Evolutionary conservation across 2,113 vertebrate species (phyloP), one percentile per base, ranked within the genome.

Genomic region (Peromyscus californicus): DNA sequence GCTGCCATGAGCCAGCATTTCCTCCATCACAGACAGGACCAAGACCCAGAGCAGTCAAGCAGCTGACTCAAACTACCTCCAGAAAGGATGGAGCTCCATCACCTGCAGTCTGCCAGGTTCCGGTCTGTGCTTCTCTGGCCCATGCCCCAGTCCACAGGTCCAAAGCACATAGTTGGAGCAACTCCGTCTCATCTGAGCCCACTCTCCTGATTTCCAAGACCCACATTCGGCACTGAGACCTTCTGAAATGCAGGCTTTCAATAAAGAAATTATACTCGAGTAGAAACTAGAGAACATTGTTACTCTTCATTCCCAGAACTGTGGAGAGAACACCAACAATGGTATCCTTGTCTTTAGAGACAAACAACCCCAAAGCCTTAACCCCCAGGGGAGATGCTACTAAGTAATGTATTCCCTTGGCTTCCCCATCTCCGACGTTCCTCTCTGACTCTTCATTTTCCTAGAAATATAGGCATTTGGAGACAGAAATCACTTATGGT

Each of bases 181-280:
- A 69, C 17, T 33, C 76, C 10, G 1, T 24, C n/a, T 80, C 88
- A 3, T 48, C 0, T 7, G 22, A 15, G 7, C 12, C 72, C 63
- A 65, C 76, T 48, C 39, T 95, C 48, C 89, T 72, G 65, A 79
- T 90, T 57, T 97, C 87, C 94, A 90, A 97, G 69, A 94, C 42
- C 2, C 83, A 88, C 39, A 75, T 97, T 90, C 95, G 78, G 86
- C 82, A 92, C 2, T 26, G 88, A 96, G 82, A 69, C 61, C 79
- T 97, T 97, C 89, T 93, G 65, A 93, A 93, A 90, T 54, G 42
- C 19, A 96, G 82, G 61, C 57, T 91, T 97, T 98, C 96, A 94
- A 61, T 95, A 97, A 97, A 91, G 92, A 97, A 93, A 95, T 95
- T 10, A 1, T 84, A 96, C 0, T 17, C 22, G 65, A 0, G 95